Percentiles rank a stretch among this genome's conserved stretches.
Evolutionary conservation across 2,888 invertebrate species (phyloP).

Genomic region (Bombylius major): DNA sequence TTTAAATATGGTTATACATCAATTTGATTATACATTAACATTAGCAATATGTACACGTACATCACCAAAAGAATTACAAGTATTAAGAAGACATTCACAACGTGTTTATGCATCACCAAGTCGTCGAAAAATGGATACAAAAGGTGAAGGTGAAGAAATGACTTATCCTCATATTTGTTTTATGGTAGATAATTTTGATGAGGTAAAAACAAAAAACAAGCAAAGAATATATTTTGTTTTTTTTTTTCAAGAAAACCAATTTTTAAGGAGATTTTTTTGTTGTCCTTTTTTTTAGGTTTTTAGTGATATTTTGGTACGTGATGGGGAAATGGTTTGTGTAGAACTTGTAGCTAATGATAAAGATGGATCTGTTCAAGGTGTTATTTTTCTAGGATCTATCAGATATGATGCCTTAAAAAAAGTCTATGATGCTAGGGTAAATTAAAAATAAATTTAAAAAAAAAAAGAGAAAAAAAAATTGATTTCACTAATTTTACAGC

Average conservation of each 20-base stretch:
- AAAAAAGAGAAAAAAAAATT: background rate
- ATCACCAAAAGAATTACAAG: conserved; percentile 94
- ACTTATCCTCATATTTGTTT: conserved; percentile 99
- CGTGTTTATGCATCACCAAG: conserved; percentile 97
- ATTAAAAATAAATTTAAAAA: conserved; percentile 23
- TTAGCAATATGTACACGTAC: conserved; percentile 96
- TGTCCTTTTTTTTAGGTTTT: conserved; percentile 75
- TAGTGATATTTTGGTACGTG: conserved; percentile 91
- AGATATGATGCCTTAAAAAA: conserved; percentile 94
- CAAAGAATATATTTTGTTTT: background rate
- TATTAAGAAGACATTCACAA: conserved; percentile 80
- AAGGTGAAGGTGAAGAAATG: conserved; percentile 96
- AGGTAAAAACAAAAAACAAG: conserved; percentile 49
- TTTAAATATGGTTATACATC: conserved; percentile 93
- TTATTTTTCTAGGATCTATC: conserved; percentile 94
- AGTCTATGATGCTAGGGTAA: conserved; percentile 90
- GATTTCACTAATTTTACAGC: conserved; percentile 31
- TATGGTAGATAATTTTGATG: conserved; percentile 98
- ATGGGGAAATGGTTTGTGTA: conserved; percentile 98
- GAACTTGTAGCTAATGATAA: conserved; percentile 90
- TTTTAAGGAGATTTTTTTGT: background rate
- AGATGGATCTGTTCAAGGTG: conserved; percentile 74
- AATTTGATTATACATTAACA: conserved; percentile 95
- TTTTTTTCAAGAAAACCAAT: background rate
- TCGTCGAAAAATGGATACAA: conserved; percentile 91